These are phyloP conservation scores for Augiades crinisus DNA, from an alignment of 2,888 invertebrate genomes.

Conservation along the genomic window DNA sequence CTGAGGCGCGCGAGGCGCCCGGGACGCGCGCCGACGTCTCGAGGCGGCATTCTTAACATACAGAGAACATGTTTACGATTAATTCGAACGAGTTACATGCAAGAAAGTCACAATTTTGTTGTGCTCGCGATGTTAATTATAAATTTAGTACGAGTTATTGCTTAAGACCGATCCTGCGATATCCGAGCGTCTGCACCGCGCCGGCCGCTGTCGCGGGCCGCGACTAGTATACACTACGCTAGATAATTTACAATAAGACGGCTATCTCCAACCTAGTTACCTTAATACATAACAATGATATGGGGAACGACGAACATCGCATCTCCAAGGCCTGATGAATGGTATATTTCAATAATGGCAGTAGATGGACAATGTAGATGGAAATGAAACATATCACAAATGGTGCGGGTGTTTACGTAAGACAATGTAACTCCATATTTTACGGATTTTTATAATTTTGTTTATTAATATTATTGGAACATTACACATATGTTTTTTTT, in stretches of 20 bases:
- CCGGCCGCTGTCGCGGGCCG: neutral
- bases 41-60: neutral
- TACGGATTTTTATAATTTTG: neutral
- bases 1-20: neutral
- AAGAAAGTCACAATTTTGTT: neutral
- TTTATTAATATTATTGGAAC: too few relatives aligned
- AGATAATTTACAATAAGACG: neutral
- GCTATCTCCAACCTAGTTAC: neutral
- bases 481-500: too few relatives aligned
- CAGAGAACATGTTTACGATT: constrained; percentile 5
- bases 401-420: neutral
- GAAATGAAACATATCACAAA: neutral
- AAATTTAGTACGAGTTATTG: constrained; percentile 39
- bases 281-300: neutral
- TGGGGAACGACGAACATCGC: neutral
- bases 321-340: neutral
- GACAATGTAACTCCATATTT: neutral
- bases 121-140: constrained; percentile 15
- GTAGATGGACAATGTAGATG: neutral
- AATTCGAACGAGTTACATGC: constrained; percentile 8
- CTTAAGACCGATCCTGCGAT: neutral
- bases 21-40: neutral
- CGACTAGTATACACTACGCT: neutral
- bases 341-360: neutral
- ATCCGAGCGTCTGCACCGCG: neutral